These are phyloP conservation scores for Capitulum mitella DNA, from an alignment of 2,888 invertebrate species.

Conservation along the genomic window DNA sequence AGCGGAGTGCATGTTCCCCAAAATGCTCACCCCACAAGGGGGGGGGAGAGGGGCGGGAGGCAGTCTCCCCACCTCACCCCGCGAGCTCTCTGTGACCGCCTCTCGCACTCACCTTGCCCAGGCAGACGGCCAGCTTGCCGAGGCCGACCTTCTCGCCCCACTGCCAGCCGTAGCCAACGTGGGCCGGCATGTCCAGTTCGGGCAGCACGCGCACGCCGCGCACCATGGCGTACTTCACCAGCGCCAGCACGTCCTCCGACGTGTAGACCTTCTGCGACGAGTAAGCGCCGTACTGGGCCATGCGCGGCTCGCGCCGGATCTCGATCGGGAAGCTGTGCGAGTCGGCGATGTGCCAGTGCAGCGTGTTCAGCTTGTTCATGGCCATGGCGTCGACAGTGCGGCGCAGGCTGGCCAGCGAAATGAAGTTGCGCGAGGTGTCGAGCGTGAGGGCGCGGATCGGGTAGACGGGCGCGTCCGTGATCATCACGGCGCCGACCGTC, in stretches of 20 bases:
- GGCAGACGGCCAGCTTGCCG: constrained; percentile 69
- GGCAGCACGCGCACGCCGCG: constrained; percentile 81
- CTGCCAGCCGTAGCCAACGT: constrained; percentile 65
- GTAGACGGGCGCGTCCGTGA: constrained; percentile 49
- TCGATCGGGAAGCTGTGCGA: constrained; percentile 51
- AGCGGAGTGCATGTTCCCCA: too few relatives aligned
- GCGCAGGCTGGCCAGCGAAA: constrained; percentile 32
- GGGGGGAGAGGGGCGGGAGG: too few relatives aligned
- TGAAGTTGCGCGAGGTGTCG: constrained; percentile 48
- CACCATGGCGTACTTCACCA: constrained; percentile 67
- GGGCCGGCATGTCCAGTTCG: constrained; percentile 86
- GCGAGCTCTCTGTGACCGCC: too few relatives aligned
- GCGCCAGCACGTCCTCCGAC: constrained; percentile 58
- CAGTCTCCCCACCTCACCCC: neutral
- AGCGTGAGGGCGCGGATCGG: constrained; percentile 50
- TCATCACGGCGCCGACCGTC: constrained; percentile 29
- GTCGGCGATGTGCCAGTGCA: constrained; percentile 49
- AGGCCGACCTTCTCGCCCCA: constrained; percentile 72
- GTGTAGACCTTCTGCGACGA: constrained; percentile 55
- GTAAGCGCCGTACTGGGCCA: constrained; percentile 36
- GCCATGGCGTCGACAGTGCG: constrained; percentile 35
- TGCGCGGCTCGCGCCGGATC: constrained; percentile 39
- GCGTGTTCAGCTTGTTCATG: constrained; percentile 45
- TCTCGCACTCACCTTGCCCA: constrained; percentile 52
- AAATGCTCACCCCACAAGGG: too few relatives aligned